Evolutionary conservation across 2,113 vertebrate species (phyloP).

Genomic region (Sciurus niger): DNA sequence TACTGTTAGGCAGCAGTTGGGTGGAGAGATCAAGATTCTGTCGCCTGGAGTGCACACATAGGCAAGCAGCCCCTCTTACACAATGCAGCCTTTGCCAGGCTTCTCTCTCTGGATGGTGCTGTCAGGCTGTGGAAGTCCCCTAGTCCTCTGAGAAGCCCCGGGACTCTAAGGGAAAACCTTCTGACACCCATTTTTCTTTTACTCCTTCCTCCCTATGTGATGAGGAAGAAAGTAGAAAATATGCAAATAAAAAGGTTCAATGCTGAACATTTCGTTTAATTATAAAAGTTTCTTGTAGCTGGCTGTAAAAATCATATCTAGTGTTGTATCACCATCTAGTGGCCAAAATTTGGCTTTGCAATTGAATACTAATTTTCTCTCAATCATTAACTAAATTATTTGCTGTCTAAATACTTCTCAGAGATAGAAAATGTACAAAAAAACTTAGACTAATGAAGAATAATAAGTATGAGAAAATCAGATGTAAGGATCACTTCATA

Average conservation of each 20-base stretch:
- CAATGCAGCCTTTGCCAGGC: not conserved
- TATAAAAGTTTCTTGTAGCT: not conserved
- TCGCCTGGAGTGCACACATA: not conserved
- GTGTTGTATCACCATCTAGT: constrained; percentile 76
- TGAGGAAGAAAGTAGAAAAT: not conserved
- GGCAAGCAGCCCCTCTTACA: not conserved
- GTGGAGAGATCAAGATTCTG: not conserved
- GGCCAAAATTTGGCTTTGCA: constrained; percentile 43
- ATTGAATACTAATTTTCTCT: not conserved
- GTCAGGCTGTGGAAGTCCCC: not conserved
- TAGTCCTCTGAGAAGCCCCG: not conserved
- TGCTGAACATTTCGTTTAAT: not conserved
- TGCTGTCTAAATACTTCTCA: not conserved
- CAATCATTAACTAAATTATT: not conserved
- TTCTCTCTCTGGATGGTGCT: not conserved
- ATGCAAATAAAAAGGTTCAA: not conserved
- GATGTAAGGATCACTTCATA: not conserved
- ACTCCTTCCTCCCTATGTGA: not conserved
- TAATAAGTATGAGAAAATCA: not conserved
- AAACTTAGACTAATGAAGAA: not conserved
- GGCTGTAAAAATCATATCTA: not conserved
- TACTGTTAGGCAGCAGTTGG: not conserved
- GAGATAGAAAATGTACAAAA: not conserved
- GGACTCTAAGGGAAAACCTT: not conserved
- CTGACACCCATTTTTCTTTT: not conserved